Conservation (phyloP, 2,797 vertebrate genomes). For the Myiotriccus ornatus region DNA sequence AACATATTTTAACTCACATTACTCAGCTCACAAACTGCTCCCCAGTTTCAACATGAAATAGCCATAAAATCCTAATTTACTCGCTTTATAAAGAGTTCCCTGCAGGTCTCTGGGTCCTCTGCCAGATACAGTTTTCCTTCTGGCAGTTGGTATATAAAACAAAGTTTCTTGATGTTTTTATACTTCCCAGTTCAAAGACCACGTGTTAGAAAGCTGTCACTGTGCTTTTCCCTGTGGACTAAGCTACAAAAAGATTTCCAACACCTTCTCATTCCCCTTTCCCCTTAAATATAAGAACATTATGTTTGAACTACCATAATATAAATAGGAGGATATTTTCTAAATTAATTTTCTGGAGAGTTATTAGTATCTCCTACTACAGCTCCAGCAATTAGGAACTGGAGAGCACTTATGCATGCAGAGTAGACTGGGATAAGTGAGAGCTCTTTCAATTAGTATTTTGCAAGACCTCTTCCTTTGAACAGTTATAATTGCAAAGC, state of each 20-base stretch:
- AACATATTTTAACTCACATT: not conserved
- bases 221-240: not conserved
- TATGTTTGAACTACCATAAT: not conserved
- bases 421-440: not conserved
- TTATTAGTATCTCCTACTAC: not conserved
- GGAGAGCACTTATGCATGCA: not conserved
- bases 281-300: not conserved
- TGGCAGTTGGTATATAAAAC: not conserved
- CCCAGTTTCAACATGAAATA: not conserved
- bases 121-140: not conserved
- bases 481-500: constrained; percentile 1
- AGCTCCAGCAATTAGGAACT: not conserved
- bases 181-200: constrained; percentile 6
- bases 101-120: not conserved
- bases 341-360: constrained; percentile 27
- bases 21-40: not conserved
- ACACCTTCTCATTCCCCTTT: not conserved
- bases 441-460: constrained; percentile 14
- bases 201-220: not conserved
- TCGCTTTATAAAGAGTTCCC: constrained; percentile 2
- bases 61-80: constrained; percentile 16
- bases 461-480: constrained; percentile 3
- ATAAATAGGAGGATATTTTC: constrained; percentile 12
- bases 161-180: constrained; percentile 15
- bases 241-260: not conserved